Conservation (phyloP, 2,888 invertebrate species). For the Ferrisia virgata region DNA sequence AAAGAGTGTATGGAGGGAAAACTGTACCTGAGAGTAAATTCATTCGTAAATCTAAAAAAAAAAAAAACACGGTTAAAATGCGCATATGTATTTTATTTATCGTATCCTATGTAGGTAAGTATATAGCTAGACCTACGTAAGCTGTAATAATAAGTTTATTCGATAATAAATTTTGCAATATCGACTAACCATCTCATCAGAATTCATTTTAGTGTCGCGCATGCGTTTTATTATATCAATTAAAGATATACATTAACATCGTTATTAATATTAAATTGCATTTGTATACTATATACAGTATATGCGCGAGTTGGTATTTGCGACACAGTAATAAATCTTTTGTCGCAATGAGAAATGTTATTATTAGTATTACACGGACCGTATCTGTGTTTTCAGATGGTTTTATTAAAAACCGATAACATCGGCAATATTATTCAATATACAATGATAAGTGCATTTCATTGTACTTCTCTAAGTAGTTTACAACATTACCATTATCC, state of each 20-base stretch:
- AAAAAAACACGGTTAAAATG: no score
- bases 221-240: conserved; percentile 30
- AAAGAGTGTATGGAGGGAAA: no score
- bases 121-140: background rate
- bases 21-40: no score
- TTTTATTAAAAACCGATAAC: conserved; percentile 43
- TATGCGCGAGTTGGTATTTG: background rate
- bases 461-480: conserved; percentile 32
- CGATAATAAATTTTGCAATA: conserved; percentile 6
- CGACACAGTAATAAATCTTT: conserved; percentile 31
- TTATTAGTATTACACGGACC: conserved; percentile 31
- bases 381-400: conserved; percentile 38
- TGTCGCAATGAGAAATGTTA: conserved; percentile 34
- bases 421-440: conserved; percentile 40
- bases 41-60: no score
- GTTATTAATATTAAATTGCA: conserved; percentile 33
- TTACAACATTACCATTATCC: conserved; percentile 37
- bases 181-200: conserved; percentile 13
- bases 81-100: no score
- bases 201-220: conserved; percentile 26
- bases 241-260: conserved; percentile 25
- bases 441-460: conserved; percentile 43
- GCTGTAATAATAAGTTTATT: background rate
- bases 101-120: no score
- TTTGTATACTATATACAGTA: conserved; percentile 1